These are phyloP conservation scores for Trochalopteron elliotii DNA, from an alignment of 2,113 vertebrate species.

Conservation along the genomic window DNA sequence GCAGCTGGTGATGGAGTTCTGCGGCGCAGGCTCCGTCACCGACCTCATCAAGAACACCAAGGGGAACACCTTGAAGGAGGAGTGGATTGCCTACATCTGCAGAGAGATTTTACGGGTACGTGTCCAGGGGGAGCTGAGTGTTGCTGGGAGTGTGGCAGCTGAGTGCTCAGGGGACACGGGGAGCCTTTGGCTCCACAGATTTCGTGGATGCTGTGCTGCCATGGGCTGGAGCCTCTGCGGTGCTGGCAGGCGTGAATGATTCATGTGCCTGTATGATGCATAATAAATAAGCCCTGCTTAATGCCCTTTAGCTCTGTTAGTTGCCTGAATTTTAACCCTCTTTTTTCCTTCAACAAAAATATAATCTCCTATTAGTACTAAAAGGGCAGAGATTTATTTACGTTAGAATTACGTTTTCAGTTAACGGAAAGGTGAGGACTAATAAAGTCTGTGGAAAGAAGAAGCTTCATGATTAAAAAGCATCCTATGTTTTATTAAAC, in stretches of 20 bases:
- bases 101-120: conserved; percentile 94
- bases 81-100: conserved; percentile 99
- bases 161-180: neutral
- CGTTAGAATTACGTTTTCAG: neutral
- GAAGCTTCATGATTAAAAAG: neutral
- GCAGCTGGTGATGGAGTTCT: conserved; percentile 99
- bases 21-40: conserved; percentile 93
- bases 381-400: neutral
- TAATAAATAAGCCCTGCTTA: conserved; percentile 41
- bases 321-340: neutral
- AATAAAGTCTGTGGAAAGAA: neutral
- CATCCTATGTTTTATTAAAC: neutral
- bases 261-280: conserved; percentile 45
- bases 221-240: neutral
- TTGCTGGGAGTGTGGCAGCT: neutral
- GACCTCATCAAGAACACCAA: conserved; percentile 99
- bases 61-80: conserved; percentile 96
- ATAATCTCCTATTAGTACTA: neutral
- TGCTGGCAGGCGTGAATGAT: conserved; percentile 33
- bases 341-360: neutral
- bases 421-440: neutral
- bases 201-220: neutral
- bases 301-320: neutral
- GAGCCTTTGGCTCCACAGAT: neutral
- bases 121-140: neutral